Evolutionary conservation across 2,113 vertebrate species (phyloP), one percentile per base, ranked within the genome.

Genomic region (Zosterops pallidus): DNA sequence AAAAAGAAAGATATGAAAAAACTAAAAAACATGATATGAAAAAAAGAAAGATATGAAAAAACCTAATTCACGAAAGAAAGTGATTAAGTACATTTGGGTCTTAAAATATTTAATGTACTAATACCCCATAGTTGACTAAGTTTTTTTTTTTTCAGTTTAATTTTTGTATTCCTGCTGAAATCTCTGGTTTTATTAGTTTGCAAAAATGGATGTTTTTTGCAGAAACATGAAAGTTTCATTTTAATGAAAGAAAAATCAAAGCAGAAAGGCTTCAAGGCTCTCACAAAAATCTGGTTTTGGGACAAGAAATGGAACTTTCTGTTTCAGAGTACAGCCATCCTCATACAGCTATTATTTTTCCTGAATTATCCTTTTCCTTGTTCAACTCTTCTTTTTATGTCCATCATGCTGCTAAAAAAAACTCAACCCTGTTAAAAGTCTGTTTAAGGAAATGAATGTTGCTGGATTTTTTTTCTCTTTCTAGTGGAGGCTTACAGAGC

Each of bases 191-290:
- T n/a, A 70, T 39, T 64, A 67, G 6, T 67, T 94, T 90, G 46
- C 20, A 55, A 67, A 65, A 86, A 26, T 11, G 37, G 3, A 21
- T 67, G 28, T 5, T 84, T 63, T 63, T 82, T 79, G 15, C 33
- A 84, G n/a, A 89, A 75, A 44, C 16, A 29, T 68, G 11, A 37
- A 86, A 50, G 15, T 62, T 79, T 87, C 9, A 47, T 83, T 89
- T 76, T 87, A 89, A 72, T 63, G 35, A 68, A 85, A 76, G 70
- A 83, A 95, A 84, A 91, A 80, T 28, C 5, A 64, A 94, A 82
- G 23, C 41, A 76, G 44, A 89, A 91, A 87, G 10, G 21, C 42
- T 90, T 95, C 42, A 83, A 85, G 6, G 17, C 64, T 74, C 44
- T 82, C 60, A 59, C 8, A 63, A 11, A 68, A 71, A 76, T 67